A percentile compares a stretch with the other conserved stretches of the same genome.
Conservation (phyloP, 2,888 invertebrate species). For the Ethmia dodecea region DNA sequence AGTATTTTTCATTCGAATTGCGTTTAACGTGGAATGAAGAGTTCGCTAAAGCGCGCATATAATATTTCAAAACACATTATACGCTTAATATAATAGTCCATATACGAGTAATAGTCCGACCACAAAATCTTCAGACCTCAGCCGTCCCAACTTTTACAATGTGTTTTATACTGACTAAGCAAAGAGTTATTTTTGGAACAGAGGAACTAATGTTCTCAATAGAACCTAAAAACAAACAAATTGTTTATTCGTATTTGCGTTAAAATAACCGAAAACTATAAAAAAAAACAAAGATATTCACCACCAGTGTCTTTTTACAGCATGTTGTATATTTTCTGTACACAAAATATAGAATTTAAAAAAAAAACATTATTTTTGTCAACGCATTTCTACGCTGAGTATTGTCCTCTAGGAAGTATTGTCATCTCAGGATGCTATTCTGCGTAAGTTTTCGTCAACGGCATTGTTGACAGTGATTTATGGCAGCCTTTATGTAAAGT, state of each 20-base stretch:
- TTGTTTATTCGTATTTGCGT: constrained; percentile 30
- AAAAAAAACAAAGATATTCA: too few species aligned
- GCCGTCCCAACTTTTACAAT: constrained; percentile 52
- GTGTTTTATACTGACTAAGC: constrained; percentile 37
- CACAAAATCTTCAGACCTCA: constrained; percentile 40
- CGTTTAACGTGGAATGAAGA: constrained; percentile 61
- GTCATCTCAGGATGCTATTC: constrained; percentile 31
- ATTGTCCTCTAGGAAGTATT: constrained; percentile 46
- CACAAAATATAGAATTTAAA: constrained; percentile 33
- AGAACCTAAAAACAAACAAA: too few species aligned
- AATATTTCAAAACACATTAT: constrained; percentile 44
- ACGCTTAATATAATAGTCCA: constrained; percentile 66
- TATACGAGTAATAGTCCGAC: constrained; percentile 48
- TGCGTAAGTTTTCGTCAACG: constrained; percentile 44
- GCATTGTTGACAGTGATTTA: constrained; percentile 62
- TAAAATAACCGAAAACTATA: constrained; percentile 41
- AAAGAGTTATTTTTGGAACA: constrained; percentile 33
- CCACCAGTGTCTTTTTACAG: constrained; percentile 45
- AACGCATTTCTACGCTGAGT: constrained; percentile 34
- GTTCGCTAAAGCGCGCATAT: constrained; percentile 63
- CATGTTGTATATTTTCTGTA: constrained; percentile 51
- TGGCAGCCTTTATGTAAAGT: constrained; percentile 35
- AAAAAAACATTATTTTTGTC: constrained; percentile 40
- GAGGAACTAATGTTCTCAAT: constrained; percentile 26
- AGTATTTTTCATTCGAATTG: too few species aligned